Evolutionary conservation across 2,797 vertebrate species (phyloP).

Genomic region (Heterohyrax brucei): DNA sequence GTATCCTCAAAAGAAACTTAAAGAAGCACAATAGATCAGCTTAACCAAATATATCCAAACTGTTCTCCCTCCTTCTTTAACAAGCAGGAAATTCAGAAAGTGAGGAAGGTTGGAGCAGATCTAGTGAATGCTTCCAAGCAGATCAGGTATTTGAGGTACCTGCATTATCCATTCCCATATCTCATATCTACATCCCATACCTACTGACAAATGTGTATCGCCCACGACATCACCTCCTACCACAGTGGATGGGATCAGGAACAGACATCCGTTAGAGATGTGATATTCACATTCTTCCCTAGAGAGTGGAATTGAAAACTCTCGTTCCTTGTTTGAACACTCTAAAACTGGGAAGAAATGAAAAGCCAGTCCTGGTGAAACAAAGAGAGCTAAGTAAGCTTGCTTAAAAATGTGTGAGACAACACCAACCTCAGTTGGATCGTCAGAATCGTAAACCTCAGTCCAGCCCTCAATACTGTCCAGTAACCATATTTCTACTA

Average conservation of each 20-base stretch:
- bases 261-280: not conserved
- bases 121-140: not conserved
- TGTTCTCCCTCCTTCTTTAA: not conserved
- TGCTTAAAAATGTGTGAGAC: not conserved
- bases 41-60: not conserved
- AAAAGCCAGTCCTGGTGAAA: not conserved
- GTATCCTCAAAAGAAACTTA: not conserved
- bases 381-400: not conserved
- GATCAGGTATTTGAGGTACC: not conserved
- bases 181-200: not conserved
- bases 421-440: not conserved
- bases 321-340: not conserved
- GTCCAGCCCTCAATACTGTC: not conserved
- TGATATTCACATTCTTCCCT: not conserved
- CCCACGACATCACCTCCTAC: not conserved
- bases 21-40: not conserved
- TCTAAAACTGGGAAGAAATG: constrained; percentile 17
- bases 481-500: not conserved
- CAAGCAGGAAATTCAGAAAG: not conserved
- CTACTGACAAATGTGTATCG: not conserved
- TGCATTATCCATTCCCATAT: not conserved
- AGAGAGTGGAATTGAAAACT: not conserved
- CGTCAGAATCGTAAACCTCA: not conserved
- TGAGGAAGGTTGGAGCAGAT: not conserved
- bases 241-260: not conserved